Evolutionary conservation across 2,888 invertebrate species (phyloP), one percentile per base, ranked within the genome.

Genomic region (Zaprionus bogoriensis): DNA sequence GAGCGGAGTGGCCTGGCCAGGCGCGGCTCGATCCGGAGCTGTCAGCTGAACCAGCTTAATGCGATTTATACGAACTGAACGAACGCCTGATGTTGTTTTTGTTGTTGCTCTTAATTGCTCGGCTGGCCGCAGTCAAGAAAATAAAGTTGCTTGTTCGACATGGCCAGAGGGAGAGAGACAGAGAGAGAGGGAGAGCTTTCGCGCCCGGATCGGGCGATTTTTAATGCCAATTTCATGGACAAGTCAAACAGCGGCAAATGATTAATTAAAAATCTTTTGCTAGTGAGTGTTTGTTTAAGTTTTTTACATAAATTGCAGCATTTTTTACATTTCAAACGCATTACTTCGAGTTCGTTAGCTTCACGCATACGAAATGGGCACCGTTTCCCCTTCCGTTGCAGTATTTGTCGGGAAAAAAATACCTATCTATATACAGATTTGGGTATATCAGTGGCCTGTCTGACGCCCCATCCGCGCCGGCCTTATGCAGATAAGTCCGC

Each of bases 281-380:
- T 10, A 25, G 9, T 27, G 51, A n/a, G 12, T 83, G 75, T 81
- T 83, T 83, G 75, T 78, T 72, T 61, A 83, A 80, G 68, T 77
- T 84, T 82, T 74, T 74, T 78, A 73, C 72, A 84, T 77, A 87
- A 87, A 83, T 83, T 77, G 69, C 80, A 85, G n/a, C 70, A 82
- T 74, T 80, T 84, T 87, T 87, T 81, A 87, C 87, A 88, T 89
- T 88, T 88, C 88, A 88, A 89, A 89, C 88, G 89, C 87, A 87
- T 89, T 89, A 89, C 85, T 89, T 90, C 89, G 59, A 89, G 89
- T 89, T 89, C 89, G 89, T 89, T 89, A 90, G 77, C 78, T 87
- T 76, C 70, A 47, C 63, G 89, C 87, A 89, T 89, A 87, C 85
- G 73, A 87, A 88, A 87, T 87, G 38, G 62, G 52, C 22, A 53